Base-by-base conservation (phyloP, 1,140 invertebrate genomes). In the Calosoma granatense region DNA sequence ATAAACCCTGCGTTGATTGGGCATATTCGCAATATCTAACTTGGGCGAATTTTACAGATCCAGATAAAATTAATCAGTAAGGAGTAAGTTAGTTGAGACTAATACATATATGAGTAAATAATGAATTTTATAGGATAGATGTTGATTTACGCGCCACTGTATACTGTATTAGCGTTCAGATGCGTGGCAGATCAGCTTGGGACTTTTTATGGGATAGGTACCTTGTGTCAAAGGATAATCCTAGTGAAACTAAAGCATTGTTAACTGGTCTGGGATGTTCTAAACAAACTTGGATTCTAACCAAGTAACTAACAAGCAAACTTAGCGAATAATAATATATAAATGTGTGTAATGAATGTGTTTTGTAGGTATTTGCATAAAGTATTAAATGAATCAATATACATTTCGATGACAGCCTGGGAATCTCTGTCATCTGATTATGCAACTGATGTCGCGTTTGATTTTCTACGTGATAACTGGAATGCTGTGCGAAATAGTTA, bases 1-100 rank as follows among this genome's bases (percentile, higher is more conserved):
- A 53, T 53, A 53, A 53, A 22, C 51, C 51, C 14, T 53, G 51
- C 23, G 23, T 20, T 14, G 20, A 53, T 22, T 53, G 51, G 51
- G 51, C 51, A 2, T 22, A 47, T 17, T 17, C 41, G 15, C 41
- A 47, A 30, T 30, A 30, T 30, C 6, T 6, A 30, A 30, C 6
- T 6, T 47, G 9, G 41, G 17, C 9, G 15, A 36, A 36, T 36
- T 36, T n/a, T n/a, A 30, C 26, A 6, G 14, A 30, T 30, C 26
- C 26, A 30, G 26, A 30, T 30, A 30, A 30, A 30, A 6, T 30
- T 6, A 30, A 30, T 30, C 26, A 30, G 26, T 30, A 30, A 6
- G 26, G 4, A 6, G n/a, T n/a, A n/a, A n/a, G n/a, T n/a, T n/a
- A n/a, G n/a, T n/a, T n/a, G n/a, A n/a, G n/a, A n/a, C n/a, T n/a